phyloP scores from a whole-genome alignment of 2,888 invertebrate species.

The Tillus elongatus region DNA sequence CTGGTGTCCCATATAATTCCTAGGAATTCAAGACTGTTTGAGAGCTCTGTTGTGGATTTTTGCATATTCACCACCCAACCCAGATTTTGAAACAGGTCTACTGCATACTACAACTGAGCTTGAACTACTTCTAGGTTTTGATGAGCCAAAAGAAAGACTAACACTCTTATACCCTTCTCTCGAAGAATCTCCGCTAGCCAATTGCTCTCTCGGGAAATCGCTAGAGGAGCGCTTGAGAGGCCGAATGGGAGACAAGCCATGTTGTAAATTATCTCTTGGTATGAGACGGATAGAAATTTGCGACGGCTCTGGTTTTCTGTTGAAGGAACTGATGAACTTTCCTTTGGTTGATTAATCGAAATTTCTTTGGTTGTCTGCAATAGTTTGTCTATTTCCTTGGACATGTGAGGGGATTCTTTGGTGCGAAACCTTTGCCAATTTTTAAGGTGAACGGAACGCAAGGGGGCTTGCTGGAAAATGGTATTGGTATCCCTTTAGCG shows the following conservation, averaged over 20 bases:
- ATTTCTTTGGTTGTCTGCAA: conserved; percentile 12
- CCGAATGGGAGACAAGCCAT: conserved; percentile 19
- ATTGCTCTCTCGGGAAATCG: conserved; percentile 13
- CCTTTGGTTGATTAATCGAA: conserved; percentile 14
- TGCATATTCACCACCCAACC: conserved; percentile 18
- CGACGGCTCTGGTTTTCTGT: conserved; percentile 14
- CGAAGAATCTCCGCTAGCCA: conserved; percentile 14
- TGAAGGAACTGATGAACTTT: conserved; percentile 14
- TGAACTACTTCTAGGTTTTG: conserved; percentile 8
- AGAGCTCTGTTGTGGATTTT: conserved; percentile 14
- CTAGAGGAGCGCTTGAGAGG: conserved; percentile 16
- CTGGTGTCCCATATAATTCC: conserved; percentile 18
- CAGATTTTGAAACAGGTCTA: conserved; percentile 10
- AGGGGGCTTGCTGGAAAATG: conserved; percentile 7
- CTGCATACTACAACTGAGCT: conserved; percentile 6
- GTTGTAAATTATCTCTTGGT: conserved; percentile 5
- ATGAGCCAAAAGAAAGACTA: conserved; percentile 14
- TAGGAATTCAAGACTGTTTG: conserved; percentile 13
- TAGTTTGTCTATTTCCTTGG: neutral
- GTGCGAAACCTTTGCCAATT: neutral
- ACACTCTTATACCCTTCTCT: conserved; percentile 9
- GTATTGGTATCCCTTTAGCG: conserved; percentile 6
- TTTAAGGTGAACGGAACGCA: neutral
- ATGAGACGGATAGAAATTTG: conserved; percentile 15
- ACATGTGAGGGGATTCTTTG: neutral